phyloP scores from a whole-genome alignment of 2,888 invertebrate genomes.

The Metopia argyrocephala region DNA sequence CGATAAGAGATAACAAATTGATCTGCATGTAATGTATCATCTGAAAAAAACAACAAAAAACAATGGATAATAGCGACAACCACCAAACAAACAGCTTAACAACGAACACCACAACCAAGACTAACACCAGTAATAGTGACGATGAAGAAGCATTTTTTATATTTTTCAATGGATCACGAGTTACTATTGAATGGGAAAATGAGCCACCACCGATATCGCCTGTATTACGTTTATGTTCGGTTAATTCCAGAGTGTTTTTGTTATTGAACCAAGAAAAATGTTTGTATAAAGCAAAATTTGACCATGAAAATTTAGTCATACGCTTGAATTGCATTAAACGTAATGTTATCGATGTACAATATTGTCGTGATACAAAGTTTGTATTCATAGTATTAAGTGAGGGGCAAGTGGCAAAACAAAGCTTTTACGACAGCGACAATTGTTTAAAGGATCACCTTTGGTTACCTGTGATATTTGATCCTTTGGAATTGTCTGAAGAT shows the following conservation, averaged over 20 bases:
- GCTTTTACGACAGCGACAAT: conserved; percentile 11
- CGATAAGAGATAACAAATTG: conserved; percentile 36
- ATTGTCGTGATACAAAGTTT: conserved; percentile 67
- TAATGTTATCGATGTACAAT: conserved; percentile 71
- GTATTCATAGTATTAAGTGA: conserved; percentile 69
- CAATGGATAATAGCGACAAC: conserved; percentile 37
- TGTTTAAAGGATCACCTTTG: conserved; percentile 67
- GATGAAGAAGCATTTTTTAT: conserved; percentile 42
- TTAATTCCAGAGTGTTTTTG: conserved; percentile 32
- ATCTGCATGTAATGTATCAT: conserved; percentile 29
- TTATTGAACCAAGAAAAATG: conserved; percentile 33
- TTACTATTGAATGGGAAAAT: conserved; percentile 39
- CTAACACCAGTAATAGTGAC: neutral
- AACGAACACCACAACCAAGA: neutral
- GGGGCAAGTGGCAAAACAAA: conserved; percentile 64
- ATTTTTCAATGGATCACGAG: conserved; percentile 46
- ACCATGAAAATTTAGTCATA: conserved; percentile 55
- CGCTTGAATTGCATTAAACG: conserved; percentile 67
- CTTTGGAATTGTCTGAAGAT: conserved; percentile 73
- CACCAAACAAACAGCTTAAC: neutral
- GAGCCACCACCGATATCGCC: conserved; percentile 6
- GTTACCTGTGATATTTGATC: conserved; percentile 74
- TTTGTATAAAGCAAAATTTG: conserved; percentile 51
- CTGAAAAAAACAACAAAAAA: too few species aligned
- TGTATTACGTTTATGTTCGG: conserved; percentile 47